phyloP scores from a whole-genome alignment of 2,888 invertebrate species.

The Drosophila sordidapex region DNA sequence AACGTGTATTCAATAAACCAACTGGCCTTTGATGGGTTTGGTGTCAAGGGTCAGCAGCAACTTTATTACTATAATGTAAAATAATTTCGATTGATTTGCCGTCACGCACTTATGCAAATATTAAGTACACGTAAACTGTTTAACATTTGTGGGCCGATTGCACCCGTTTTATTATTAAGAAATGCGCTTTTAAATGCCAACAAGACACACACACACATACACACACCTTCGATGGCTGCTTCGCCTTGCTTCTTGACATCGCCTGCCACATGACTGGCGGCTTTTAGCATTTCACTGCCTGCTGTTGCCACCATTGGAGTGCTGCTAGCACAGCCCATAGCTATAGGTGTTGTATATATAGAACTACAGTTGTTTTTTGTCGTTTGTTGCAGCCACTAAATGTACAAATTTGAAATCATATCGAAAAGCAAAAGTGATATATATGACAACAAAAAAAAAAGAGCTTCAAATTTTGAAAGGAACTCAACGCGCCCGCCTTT shows the following conservation, averaged over 20 bases:
- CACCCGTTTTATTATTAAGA: conserved; percentile 12
- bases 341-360: conserved; percentile 33
- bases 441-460: conserved; percentile 4
- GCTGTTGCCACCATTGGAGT: conserved; percentile 83
- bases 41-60: conserved; percentile 26
- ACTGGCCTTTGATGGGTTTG: conserved; percentile 2
- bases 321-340: conserved; percentile 83
- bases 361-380: conserved; percentile 4
- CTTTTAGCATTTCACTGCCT: conserved; percentile 82
- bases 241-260: conserved; percentile 79
- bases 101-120: conserved; percentile 29
- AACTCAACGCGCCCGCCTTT: conserved; percentile 70
- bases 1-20: neutral
- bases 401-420: conserved; percentile 51
- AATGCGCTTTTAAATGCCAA: conserved; percentile 60
- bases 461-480: conserved; percentile 49
- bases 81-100: conserved; percentile 44
- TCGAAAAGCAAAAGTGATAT: conserved; percentile 25
- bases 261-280: conserved; percentile 79
- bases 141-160: conserved; percentile 15
- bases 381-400: conserved; percentile 5
- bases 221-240: conserved; percentile 76
- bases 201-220: conserved; percentile 42
- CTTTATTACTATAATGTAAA: conserved; percentile 21
- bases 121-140: conserved; percentile 45